A percentile compares a stretch with the other conserved stretches of the same genome.
Evolutionary conservation across 1,140 invertebrate species (phyloP).

Genomic region (Physella acuta): DNA sequence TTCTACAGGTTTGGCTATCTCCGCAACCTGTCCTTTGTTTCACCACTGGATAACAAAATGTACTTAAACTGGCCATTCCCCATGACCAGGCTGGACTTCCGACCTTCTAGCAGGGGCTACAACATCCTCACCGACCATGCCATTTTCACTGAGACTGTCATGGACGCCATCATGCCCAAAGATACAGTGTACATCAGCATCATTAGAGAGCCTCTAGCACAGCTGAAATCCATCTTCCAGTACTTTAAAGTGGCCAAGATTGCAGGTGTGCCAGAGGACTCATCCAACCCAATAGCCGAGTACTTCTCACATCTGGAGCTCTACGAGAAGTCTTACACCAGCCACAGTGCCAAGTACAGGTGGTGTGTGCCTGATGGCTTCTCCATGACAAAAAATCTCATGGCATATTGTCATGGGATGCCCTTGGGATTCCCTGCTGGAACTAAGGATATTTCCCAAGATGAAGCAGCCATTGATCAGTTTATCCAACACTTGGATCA

Average conservation of each 20-base stretch:
- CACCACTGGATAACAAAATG: slow-evolving; percentile 31
- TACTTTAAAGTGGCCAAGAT: slow-evolving; percentile 44
- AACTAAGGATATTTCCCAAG: slow-evolving; percentile 31
- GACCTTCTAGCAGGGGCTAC: slow-evolving; percentile 36
- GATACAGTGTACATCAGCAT: slow-evolving; percentile 48
- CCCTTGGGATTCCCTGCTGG: slow-evolving; percentile 47
- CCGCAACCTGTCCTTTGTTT: slow-evolving; percentile 37
- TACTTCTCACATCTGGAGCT: slow-evolving; percentile 45
- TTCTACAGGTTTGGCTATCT: slow-evolving; percentile 37
- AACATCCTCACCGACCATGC: slow-evolving; percentile 49
- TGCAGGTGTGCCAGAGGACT: slow-evolving; percentile 5
- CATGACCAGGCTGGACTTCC: slow-evolving; percentile 32
- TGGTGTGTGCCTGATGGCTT: slow-evolving; percentile 52
- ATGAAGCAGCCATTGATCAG: slow-evolving; percentile 27
- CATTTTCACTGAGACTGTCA: slow-evolving; percentile 45
- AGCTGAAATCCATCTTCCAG: slow-evolving; percentile 46
- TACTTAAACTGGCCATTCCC: slow-evolving; percentile 50
- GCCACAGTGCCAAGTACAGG: slow-evolving; percentile 26
- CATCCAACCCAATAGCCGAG: slow-evolving; percentile 28
- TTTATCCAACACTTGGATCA: slow-evolving; percentile 41
- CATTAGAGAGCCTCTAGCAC: slow-evolving; percentile 47
- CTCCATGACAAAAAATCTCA: slow-evolving; percentile 48
- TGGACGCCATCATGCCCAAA: slow-evolving; percentile 39
- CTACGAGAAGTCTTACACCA: slow-evolving; percentile 48
- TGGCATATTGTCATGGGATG: slow-evolving; percentile 52